A percentile compares a stretch with the other conserved stretches of the same genome.
These are phyloP conservation scores for Paramacrobiotus metropolitanus DNA, from an alignment of 1,140 invertebrate species.

Conservation along the genomic window DNA sequence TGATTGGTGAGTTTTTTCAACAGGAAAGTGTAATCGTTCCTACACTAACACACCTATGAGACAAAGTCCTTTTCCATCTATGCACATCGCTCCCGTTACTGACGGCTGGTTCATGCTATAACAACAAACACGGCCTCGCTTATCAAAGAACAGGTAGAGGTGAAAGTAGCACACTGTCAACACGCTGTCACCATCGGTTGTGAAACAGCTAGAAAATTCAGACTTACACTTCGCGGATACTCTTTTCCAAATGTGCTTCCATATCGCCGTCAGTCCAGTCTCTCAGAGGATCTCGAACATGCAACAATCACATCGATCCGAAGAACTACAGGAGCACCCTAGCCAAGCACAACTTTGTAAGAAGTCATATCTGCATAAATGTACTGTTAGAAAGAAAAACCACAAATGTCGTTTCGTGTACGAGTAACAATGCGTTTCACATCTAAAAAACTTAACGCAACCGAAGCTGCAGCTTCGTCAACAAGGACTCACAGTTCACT, in stretches of 20 bases:
- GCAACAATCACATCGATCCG: too few relatives aligned
- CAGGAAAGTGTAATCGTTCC: not conserved
- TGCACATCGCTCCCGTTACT: slow-evolving; percentile 2
- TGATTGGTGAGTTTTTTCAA: not conserved
- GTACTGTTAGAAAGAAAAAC: too few relatives aligned
- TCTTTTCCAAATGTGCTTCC: slow-evolving; percentile 2
- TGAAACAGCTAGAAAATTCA: not conserved
- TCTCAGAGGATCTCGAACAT: too few relatives aligned
- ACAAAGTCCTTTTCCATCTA: not conserved
- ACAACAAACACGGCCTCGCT: too few relatives aligned
- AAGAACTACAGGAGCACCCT: too few relatives aligned
- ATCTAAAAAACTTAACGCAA: too few relatives aligned
- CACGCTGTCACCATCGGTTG: not conserved
- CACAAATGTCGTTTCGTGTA: too few relatives aligned
- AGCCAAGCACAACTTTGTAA: too few relatives aligned
- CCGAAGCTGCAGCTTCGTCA: too few relatives aligned
- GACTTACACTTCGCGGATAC: not conserved
- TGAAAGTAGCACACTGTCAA: not conserved
- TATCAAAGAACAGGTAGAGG: not conserved
- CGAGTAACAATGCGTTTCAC: too few relatives aligned
- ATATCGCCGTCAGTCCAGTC: not conserved
- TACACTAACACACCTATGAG: not conserved
- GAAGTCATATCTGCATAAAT: too few relatives aligned
- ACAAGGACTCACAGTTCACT: too few relatives aligned
- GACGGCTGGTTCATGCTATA: not conserved